Evolutionary conservation across 2,888 invertebrate genomes (phyloP).

Genomic region (Watsonalla cultraria): DNA sequence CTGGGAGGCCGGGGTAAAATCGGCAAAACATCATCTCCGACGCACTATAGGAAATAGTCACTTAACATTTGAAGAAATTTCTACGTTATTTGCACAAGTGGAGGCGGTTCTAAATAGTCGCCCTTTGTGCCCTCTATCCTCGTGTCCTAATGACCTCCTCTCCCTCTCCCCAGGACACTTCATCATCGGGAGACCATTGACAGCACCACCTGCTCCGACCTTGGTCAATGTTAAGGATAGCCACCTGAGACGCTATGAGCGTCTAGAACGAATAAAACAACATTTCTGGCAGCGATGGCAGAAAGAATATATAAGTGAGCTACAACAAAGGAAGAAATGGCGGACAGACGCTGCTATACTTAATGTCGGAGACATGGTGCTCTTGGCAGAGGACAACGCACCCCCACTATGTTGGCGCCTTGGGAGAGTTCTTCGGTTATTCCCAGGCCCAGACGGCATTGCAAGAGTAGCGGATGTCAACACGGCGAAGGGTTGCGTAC

Average conservation of each 20-base stretch:
- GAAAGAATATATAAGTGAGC: slow-evolving; percentile 14
- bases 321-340: slow-evolving; percentile 30
- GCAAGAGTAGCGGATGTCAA: no score
- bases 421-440: background rate
- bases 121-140: slow-evolving; percentile 19
- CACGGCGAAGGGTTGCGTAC: no score
- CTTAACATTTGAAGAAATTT: slow-evolving; percentile 13
- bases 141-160: slow-evolving; percentile 14
- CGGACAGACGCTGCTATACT: slow-evolving; percentile 4
- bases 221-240: background rate
- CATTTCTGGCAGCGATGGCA: slow-evolving; percentile 17
- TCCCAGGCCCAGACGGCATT: no score
- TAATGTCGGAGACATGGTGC: slow-evolving; percentile 10
- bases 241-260: slow-evolving; percentile 5
- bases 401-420: slow-evolving; percentile 3
- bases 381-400: slow-evolving; percentile 11
- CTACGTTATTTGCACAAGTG: slow-evolving; percentile 14
- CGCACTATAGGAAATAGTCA: slow-evolving; percentile 5
- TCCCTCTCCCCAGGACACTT: slow-evolving; percentile 20
- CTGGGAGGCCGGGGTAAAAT: no score
- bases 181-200: slow-evolving; percentile 16
- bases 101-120: slow-evolving; percentile 20
- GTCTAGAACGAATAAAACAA: slow-evolving; percentile 8
- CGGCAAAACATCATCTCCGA: no score
- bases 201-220: slow-evolving; percentile 4